Base-by-base conservation (phyloP, 2,113 vertebrate species). In the Psettodes erumei region DNA sequence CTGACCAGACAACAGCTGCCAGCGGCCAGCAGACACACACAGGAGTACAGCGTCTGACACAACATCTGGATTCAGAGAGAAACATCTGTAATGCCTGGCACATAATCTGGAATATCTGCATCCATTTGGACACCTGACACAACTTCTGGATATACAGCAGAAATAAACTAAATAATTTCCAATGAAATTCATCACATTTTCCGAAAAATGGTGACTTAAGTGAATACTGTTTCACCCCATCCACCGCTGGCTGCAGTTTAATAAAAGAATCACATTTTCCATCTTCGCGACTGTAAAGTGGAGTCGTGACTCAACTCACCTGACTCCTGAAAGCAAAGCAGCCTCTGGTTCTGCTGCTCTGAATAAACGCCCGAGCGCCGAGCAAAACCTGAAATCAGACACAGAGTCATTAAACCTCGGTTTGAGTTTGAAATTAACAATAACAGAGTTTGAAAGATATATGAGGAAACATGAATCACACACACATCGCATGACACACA, bases 301-400 rank as follows among this genome's bases (percentile, higher is more conserved):
- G n/a, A n/a, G n/a, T n/a, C n/a, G n/a, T n/a, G n/a, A n/a, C n/a
- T 18, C 1, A 59, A 15, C 85, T 89, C 38, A 95, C 94, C 91
- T 93, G 63, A 25, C 80, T 69, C 27, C 92, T 90, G 80, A 93
- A 94, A 0, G 82, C 86, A 19, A 90, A 94, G 85, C 90, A 93
- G 35, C 93, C 93, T 47, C 6, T 71, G 48, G 89, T 90, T 18
- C 38, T 63, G 33, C 87, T 85, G 58, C 77, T 81, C 13, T 56
- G 69, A 25, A 91, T 2, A 47, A 94, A 92, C 0, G 65, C 56
- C 55, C 89, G 83, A 4, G 88, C 91, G 28, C 82, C 89, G 0
- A 93, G 12, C 33, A 93, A 64, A 28, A 93, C 89, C 94, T 95
- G 68, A 28, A 37, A 74, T 0, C 58, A 87, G 16, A 76, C n/a